phyloP scores from a whole-genome alignment of 2,797 vertebrate genomes.

The Sitta carolinensis region DNA sequence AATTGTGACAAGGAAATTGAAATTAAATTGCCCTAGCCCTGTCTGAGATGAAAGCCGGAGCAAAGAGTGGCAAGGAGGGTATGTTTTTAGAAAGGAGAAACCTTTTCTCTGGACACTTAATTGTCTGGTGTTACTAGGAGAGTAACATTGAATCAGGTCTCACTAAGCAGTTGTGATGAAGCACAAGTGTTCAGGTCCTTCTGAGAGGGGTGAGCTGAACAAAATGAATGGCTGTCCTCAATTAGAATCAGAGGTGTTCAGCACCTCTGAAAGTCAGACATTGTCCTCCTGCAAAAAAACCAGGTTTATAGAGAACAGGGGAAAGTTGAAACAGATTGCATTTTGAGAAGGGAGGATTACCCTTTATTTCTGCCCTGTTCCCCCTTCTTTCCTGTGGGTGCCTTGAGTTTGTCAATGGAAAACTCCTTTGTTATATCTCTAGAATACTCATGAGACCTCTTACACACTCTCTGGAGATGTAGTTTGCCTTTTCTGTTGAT shows the following conservation, averaged over 20 bases:
- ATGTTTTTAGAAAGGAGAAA: background rate
- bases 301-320: background rate
- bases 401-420: background rate
- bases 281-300: background rate
- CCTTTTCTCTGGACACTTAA: background rate
- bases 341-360: background rate
- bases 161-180: background rate
- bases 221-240: background rate
- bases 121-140: background rate
- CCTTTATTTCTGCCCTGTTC: background rate
- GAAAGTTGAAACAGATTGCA: background rate
- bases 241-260: background rate
- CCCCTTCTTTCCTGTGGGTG: background rate
- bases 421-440: background rate
- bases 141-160: background rate
- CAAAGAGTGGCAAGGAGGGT: background rate
- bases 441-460: background rate
- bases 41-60: background rate
- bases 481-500: background rate
- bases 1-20: background rate
- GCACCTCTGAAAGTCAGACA: background rate
- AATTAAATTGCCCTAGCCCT: background rate
- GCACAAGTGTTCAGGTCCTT: background rate
- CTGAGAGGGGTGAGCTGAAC: background rate
- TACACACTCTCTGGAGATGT: background rate